These are phyloP conservation scores for Hydrolagus colliei DNA, from an alignment of 2,797 vertebrate genomes.

Conservation along the genomic window DNA sequence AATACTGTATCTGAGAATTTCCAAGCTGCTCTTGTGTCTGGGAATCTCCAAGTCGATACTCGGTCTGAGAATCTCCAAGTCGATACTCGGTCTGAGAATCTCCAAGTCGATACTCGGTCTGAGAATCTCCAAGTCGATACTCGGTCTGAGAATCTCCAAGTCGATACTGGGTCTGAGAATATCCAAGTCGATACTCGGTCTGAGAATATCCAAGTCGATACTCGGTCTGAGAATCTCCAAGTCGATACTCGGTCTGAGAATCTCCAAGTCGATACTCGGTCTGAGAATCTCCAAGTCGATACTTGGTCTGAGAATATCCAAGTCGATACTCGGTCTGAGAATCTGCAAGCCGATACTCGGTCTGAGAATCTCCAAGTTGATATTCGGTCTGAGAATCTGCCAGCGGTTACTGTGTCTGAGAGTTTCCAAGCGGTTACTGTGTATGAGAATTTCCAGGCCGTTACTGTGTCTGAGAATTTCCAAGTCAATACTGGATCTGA, in stretches of 20 bases:
- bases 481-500: no score
- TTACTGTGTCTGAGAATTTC: no score
- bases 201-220: background rate
- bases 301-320: background rate
- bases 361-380: background rate
- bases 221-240: background rate
- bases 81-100: background rate
- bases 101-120: background rate
- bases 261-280: background rate
- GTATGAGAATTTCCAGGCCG: no score
- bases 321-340: background rate
- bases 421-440: no score
- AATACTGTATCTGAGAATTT: background rate
- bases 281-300: background rate
- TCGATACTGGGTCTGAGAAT: background rate
- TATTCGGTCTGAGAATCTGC: background rate
- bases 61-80: background rate
- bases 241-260: background rate
- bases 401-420: no score
- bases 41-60: background rate
- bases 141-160: background rate
- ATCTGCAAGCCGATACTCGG: background rate
- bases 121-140: background rate
- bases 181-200: background rate
- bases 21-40: background rate